These are phyloP conservation scores for Cheilosia vulpina DNA, from an alignment of 2,888 invertebrate genomes.

Conservation along the genomic window DNA sequence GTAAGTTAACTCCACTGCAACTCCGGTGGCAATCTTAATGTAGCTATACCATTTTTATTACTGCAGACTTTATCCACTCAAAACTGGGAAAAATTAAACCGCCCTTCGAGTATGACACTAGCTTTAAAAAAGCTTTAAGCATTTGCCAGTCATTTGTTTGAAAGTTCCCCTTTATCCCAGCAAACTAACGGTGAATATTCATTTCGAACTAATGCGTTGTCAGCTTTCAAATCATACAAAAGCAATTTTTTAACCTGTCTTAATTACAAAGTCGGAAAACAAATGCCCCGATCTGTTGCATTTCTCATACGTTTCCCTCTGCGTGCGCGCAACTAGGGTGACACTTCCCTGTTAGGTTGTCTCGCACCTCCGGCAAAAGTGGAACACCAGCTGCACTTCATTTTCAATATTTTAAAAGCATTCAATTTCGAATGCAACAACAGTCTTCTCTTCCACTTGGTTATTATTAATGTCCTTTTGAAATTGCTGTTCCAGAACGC, in stretches of 20 bases:
- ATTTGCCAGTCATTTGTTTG: no score
- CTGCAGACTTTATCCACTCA: no score
- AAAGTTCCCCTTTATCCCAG: no score
- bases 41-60: no score
- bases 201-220: not conserved
- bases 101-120: no score
- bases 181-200: not conserved
- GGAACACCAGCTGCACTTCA: constrained; percentile 54
- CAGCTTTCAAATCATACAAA: constrained; percentile 3
- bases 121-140: no score
- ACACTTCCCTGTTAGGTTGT: not conserved
- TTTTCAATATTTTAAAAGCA: constrained; percentile 70
- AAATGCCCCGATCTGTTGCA: not conserved
- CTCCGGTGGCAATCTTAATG: no score
- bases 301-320: not conserved
- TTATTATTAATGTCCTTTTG: constrained; percentile 69
- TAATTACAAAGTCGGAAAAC: constrained; percentile 7
- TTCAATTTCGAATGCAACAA: constrained; percentile 71
- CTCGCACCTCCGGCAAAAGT: not conserved
- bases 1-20: no score
- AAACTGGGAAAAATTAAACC: no score
- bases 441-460: constrained; percentile 29
- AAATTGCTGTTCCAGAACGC: constrained; percentile 45
- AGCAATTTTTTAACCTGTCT: constrained; percentile 29
- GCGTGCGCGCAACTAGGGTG: not conserved